Conservation (phyloP, 2,797 vertebrate genomes). For the Esox masquinongy region DNA sequence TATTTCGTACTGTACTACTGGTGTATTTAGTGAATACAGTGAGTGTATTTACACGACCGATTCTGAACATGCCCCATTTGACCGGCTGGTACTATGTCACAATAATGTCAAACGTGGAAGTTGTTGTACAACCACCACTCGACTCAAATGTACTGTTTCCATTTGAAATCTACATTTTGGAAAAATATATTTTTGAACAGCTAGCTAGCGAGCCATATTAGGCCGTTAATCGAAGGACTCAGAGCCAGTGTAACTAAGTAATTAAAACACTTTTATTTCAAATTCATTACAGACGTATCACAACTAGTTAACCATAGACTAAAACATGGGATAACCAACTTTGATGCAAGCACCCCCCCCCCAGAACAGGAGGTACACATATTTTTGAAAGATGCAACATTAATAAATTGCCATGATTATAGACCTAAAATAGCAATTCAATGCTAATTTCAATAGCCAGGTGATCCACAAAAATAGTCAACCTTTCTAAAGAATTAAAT, state of each 20-base stretch:
- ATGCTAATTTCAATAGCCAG: conserved; percentile 49
- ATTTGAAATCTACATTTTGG: no score
- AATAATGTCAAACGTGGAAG: neutral
- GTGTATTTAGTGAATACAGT: neutral
- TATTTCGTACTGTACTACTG: neutral
- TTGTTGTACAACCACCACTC: neutral
- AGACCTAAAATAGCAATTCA: conserved; percentile 63
- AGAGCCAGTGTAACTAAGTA: conserved; percentile 56
- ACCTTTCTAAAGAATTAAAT: conserved; percentile 24
- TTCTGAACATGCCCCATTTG: neutral
- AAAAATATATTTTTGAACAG: no score
- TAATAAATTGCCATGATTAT: conserved; percentile 63
- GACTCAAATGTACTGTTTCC: no score
- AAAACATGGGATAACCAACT: conserved; percentile 69
- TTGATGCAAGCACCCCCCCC: conserved; percentile 56
- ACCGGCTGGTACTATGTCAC: neutral
- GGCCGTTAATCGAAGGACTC: neutral
- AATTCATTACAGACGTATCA: conserved; percentile 78
- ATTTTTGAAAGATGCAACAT: conserved; percentile 33
- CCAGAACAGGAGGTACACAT: conserved; percentile 48
- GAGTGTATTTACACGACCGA: neutral
- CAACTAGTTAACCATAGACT: conserved; percentile 74
- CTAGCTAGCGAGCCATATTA: no score
- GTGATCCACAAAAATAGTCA: conserved; percentile 39
- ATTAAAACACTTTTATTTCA: conserved; percentile 79